These are phyloP conservation scores for Bucorvus abyssinicus DNA, from an alignment of 2,797 vertebrate genomes.

Conservation along the genomic window DNA sequence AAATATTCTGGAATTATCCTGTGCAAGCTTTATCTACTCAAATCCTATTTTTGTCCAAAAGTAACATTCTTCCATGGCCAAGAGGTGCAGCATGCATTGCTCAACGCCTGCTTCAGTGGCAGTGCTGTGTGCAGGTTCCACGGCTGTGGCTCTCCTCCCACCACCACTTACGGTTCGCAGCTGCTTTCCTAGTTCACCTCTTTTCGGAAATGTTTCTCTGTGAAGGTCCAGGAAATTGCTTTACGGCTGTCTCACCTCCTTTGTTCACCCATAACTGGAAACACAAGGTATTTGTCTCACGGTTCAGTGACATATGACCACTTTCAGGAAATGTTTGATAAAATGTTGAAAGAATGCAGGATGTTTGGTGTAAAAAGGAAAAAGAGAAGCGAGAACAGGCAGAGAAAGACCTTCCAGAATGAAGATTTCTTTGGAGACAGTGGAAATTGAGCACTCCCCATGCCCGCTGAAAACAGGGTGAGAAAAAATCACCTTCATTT, in stretches of 20 bases:
- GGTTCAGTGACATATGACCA: not conserved
- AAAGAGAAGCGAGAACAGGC: not conserved
- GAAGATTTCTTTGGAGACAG: not conserved
- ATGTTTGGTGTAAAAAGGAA: not conserved
- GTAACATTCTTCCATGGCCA: not conserved
- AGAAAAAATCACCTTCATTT: not conserved
- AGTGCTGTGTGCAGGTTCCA: not conserved
- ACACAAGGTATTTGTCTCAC: not conserved
- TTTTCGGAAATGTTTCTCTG: not conserved
- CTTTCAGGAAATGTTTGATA: not conserved
- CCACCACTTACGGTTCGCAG: accelerated
- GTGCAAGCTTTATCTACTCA: not conserved
- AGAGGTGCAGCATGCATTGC: not conserved
- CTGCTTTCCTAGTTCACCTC: not conserved
- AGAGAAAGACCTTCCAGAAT: not conserved
- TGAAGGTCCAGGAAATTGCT: not conserved
- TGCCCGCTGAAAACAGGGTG: not conserved
- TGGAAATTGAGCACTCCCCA: not conserved
- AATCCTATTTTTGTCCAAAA: not conserved
- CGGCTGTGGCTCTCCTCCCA: not conserved
- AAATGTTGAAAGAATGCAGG: not conserved
- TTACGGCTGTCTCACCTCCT: not conserved
- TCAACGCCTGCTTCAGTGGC: not conserved
- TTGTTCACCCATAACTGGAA: not conserved
- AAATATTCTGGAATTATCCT: not conserved